Percentiles rank a stretch among this genome's conserved stretches.
Conservation (phyloP, 2,797 vertebrate species). For the Somateria mollissima region DNA sequence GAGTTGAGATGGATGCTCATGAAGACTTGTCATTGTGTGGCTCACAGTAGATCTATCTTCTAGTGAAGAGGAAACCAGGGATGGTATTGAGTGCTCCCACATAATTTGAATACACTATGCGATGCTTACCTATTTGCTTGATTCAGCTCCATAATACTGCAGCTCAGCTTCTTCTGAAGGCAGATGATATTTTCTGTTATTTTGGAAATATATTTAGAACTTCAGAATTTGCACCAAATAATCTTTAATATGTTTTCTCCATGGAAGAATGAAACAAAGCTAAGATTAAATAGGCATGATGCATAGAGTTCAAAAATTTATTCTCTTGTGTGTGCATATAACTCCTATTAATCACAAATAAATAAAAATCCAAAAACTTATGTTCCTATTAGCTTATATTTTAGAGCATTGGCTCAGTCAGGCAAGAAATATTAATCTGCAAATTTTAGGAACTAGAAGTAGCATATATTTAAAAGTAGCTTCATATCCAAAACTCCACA, state of each 20-base stretch:
- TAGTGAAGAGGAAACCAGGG: accelerated
- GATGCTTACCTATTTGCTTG: not conserved
- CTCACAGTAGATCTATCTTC: accelerated
- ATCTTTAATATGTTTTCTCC: not conserved
- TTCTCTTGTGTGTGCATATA: not conserved
- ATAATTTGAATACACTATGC: too few relatives aligned
- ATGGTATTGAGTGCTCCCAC: not conserved
- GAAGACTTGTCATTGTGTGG: accelerated
- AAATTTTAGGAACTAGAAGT: not conserved
- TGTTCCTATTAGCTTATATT: not conserved
- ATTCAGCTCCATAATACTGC: accelerated
- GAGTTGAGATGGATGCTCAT: accelerated
- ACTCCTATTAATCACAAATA: not conserved
- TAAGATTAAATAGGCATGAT: not conserved
- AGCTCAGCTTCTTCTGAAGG: not conserved
- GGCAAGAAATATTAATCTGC: not conserved
- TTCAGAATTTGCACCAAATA: too few relatives aligned
- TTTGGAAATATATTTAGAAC: not conserved
- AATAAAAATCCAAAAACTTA: not conserved
- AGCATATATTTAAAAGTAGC: not conserved
- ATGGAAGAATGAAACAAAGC: not conserved
- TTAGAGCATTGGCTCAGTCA: not conserved
- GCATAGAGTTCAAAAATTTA: not conserved
- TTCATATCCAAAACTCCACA: not conserved
- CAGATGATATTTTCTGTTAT: not conserved